These are phyloP conservation scores for Drosophila murphyi DNA, from an alignment of 1,140 invertebrate species.

Conservation along the genomic window DNA sequence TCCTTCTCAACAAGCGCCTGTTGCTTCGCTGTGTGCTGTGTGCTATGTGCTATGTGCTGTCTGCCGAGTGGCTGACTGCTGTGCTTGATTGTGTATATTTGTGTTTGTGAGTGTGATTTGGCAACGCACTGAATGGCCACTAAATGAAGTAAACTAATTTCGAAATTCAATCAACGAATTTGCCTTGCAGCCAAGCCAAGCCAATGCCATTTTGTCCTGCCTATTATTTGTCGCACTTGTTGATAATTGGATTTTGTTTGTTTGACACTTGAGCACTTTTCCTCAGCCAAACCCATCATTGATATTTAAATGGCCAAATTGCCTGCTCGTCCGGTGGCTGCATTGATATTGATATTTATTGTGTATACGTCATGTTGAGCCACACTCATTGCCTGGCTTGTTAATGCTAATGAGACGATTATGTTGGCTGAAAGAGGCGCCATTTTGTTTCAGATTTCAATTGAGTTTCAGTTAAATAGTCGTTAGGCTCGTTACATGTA, in stretches of 20 bases:
- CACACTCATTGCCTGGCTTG: slow-evolving; percentile 2
- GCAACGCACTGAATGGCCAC: slow-evolving; percentile 47
- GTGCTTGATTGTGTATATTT: slow-evolving; percentile 11
- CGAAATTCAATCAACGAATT: slow-evolving; percentile 66
- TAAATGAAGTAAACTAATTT: slow-evolving; percentile 57
- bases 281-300: not conserved
- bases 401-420: slow-evolving; percentile 67
- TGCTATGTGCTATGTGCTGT: no score
- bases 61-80: not conserved
- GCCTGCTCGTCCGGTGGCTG: not conserved
- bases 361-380: slow-evolving; percentile 21
- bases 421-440: slow-evolving; percentile 40
- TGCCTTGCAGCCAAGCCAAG: slow-evolving; percentile 18
- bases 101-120: not conserved
- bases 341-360: slow-evolving; percentile 17
- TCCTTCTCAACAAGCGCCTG: slow-evolving; percentile 32
- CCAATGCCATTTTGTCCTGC: slow-evolving; percentile 13
- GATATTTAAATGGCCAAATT: slow-evolving; percentile 13
- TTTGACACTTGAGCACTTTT: slow-evolving; percentile 17
- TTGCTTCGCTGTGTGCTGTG: slow-evolving; percentile 39
- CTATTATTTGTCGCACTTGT: slow-evolving; percentile 49
- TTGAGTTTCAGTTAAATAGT: slow-evolving; percentile 73
- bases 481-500: slow-evolving; percentile 66
- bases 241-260: slow-evolving; percentile 50
- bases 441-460: slow-evolving; percentile 65